Evolutionary conservation across 2,113 vertebrate species (phyloP), one percentile per base, ranked within the genome.

Genomic region (Planiliza haematocheilus): DNA sequence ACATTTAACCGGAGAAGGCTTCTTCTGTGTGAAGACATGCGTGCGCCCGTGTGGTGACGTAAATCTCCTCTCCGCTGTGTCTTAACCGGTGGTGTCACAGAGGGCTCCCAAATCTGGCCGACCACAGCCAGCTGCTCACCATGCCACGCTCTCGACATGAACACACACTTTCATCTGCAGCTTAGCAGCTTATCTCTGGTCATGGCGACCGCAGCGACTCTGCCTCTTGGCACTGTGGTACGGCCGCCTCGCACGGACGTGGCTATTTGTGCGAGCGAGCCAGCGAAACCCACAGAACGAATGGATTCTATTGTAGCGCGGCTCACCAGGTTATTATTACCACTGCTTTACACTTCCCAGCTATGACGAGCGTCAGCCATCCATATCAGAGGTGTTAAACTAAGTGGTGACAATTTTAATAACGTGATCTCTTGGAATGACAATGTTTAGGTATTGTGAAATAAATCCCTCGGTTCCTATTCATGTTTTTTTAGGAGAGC

Each of bases 161-260:
- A 79, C 82, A 72, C 70, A 65, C 79, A 60, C 85, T 85, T 89
- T 91, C 85, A 91, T 90, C 86, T 86, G 83, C 82, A 83, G 87
- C 80, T 88, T 82, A 90, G 81, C 83, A 58, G 88, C 90, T 93
- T 93, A 92, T 92, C 91, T 88, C 72, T 60, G 82, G 79, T 71
- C 20, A 17, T 73, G 83, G 80, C 89, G 34, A 85, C 83, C 76
- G 12, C 86, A 71, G 79, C 77, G 85, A 71, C 80, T 61, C 74
- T 69, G 76, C 74, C 81, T 81, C 74, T 81, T 21, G 78, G 88
- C 87, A 82, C 84, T 12, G 24, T 62, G 86, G 89, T 86, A 81
- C 13, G 62, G 77, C 69, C 65, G 71, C 84, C 72, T 86, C 62
- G 81, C 82, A 80, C 51, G 51, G 79, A 75, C 72, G 51, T 7